A percentile compares a stretch with the other conserved stretches of the same genome.
phyloP scores from a whole-genome alignment of 2,888 invertebrate species.

The Netelia fuscicornis region DNA sequence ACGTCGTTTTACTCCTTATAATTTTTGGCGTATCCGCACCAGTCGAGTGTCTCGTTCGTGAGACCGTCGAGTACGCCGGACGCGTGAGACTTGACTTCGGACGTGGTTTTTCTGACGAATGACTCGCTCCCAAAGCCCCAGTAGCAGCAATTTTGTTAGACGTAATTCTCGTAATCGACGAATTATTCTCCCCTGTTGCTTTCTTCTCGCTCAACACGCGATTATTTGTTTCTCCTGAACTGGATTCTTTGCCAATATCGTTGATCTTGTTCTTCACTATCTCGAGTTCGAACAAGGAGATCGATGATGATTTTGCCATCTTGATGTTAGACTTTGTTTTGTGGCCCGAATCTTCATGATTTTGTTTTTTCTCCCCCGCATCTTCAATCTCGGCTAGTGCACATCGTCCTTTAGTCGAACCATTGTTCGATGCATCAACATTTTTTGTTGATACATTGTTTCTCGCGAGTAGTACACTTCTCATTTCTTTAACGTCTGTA shows the following conservation, averaged over 20 bases:
- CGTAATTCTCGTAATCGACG: not conserved
- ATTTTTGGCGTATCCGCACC: constrained; percentile 77
- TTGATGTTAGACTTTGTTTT: constrained; percentile 1
- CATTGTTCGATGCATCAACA: constrained; percentile 24
- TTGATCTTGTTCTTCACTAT: constrained; percentile 77
- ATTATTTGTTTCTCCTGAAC: constrained; percentile 36
- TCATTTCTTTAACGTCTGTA: constrained; percentile 68
- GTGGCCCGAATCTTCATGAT: constrained; percentile 62
- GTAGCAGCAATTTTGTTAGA: constrained; percentile 9
- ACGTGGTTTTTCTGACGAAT: constrained; percentile 26
- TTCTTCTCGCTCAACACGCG: constrained; percentile 42
- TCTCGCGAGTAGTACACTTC: constrained; percentile 69
- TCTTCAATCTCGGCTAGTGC: constrained; percentile 46
- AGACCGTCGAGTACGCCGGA: constrained; percentile 85
- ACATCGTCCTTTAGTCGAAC: constrained; percentile 19
- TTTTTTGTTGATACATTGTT: constrained; percentile 69
- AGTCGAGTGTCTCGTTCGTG: constrained; percentile 77
- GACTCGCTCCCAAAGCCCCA: not conserved
- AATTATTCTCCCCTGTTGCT: constrained; percentile 24
- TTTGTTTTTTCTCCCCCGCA: constrained; percentile 70
- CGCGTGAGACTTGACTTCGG: constrained; percentile 71
- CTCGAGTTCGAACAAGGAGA: constrained; percentile 70
- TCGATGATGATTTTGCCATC: constrained; percentile 18
- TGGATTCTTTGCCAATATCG: constrained; percentile 32
- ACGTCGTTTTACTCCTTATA: constrained; percentile 81